Evolutionary conservation across 2,113 vertebrate species (phyloP).

Genomic region (Dicaeum eximium): DNA sequence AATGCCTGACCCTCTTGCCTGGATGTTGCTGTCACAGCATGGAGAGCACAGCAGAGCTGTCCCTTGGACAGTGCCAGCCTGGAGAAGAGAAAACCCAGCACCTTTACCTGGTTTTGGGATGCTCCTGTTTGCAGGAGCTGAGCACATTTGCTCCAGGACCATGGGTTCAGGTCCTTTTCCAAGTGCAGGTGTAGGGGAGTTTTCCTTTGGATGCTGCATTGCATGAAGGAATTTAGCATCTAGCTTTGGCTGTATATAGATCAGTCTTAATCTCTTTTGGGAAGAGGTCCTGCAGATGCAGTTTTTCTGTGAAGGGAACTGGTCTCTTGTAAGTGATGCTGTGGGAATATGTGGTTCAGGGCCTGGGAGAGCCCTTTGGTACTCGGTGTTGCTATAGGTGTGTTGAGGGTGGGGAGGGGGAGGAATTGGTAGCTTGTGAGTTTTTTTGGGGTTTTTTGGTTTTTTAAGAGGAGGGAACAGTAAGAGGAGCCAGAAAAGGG

Average conservation of each 20-base stretch:
- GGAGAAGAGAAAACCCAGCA: background rate
- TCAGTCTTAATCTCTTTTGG: background rate
- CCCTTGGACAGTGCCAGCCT: background rate
- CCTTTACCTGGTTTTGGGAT: background rate
- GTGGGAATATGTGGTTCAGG: background rate
- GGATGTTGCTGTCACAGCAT: background rate
- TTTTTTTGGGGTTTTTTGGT: fast-evolving
- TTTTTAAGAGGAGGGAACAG: background rate
- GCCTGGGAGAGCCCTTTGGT: background rate
- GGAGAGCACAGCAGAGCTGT: background rate
- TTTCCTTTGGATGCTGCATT: background rate
- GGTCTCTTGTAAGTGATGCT: background rate
- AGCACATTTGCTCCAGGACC: background rate
- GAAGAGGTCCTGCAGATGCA: background rate
- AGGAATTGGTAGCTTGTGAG: background rate
- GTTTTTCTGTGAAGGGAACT: background rate
- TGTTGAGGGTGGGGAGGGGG: background rate
- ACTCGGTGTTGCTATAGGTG: background rate
- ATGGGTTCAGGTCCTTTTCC: background rate
- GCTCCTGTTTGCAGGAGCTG: background rate
- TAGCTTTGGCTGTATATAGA: background rate
- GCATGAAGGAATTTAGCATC: background rate
- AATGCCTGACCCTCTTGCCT: background rate
- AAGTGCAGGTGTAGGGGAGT: background rate
- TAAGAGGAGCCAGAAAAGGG: background rate